These are phyloP conservation scores for Monopis laevigella DNA, from an alignment of 2,888 invertebrate species.

Conservation along the genomic window DNA sequence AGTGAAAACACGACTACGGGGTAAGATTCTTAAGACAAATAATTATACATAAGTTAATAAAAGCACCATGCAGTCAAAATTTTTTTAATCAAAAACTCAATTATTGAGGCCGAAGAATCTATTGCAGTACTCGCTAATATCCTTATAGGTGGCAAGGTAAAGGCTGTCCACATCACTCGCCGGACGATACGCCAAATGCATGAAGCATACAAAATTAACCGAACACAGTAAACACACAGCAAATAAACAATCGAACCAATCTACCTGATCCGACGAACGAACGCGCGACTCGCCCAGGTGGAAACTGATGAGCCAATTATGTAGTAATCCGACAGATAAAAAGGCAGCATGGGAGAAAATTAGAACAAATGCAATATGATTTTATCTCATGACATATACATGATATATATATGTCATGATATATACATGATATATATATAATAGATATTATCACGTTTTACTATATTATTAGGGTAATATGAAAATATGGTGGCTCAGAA, in stretches of 20 bases:
- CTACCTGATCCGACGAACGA: slow-evolving; percentile 82
- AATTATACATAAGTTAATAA: no score
- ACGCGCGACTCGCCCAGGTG: slow-evolving; percentile 65
- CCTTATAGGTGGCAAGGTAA: slow-evolving; percentile 35
- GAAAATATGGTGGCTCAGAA: no score
- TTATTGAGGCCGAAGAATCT: no score
- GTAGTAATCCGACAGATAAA: slow-evolving; percentile 21
- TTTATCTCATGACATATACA: no score
- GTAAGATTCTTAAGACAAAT: no score
- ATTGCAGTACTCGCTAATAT: slow-evolving; percentile 51
- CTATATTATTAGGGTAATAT: no score
- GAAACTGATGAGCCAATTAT: slow-evolving; percentile 42
- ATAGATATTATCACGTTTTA: no score
- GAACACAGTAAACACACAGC: slow-evolving; percentile 73
- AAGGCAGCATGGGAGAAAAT: slow-evolving; percentile 63
- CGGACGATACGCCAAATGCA: slow-evolving; percentile 66
- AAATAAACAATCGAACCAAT: slow-evolving; percentile 77
- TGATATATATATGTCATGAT: no score
- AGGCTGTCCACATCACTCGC: slow-evolving; percentile 24
- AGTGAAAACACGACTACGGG: no score
- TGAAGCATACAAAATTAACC: slow-evolving; percentile 71
- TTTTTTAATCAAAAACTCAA: no score
- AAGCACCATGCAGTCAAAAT: slow-evolving; percentile 11
- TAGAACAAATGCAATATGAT: slow-evolving; percentile 25
- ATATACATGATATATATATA: no score